Base-by-base conservation (phyloP, 2,113 vertebrate species). In the Rutilus rutilus region DNA sequence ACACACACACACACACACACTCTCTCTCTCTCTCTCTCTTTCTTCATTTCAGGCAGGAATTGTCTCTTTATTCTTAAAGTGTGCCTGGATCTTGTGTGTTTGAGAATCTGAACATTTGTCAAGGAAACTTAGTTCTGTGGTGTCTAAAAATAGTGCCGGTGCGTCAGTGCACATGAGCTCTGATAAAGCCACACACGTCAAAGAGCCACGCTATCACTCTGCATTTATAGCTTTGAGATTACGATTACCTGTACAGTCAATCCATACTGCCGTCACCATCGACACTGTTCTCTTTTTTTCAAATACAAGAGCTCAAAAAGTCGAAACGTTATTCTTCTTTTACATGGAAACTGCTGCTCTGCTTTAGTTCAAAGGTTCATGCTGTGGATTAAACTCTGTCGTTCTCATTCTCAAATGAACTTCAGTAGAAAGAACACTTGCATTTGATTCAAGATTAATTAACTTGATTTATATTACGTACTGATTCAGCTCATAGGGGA, bases 91-190 rank as follows among this genome's bases (percentile, higher is more conserved):
- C 11, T 71, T 47, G 6, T 78, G 75, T 64, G 54, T 42, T 75
- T n/a, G 60, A 54, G 65, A 87, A 69, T 65, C 71, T 83, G 74
- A 83, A 83, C 60, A 85, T 89, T 87, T 86, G 79, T 91, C 84
- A 88, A 89, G 82, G 75, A 86, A 90, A 30, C 75, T 80, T 83
- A 67, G 59, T 79, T 85, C 74, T 82, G 30, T 69, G 86, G 25
- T 59, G 39, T 75, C 60, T 87, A 86, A 91, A 88, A 86, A 88
- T 89, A 87, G 82, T 62, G 6, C 11, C 7, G 19, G 45, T 73
- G 67, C 54, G 76, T 87, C 75, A 88, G 85, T 27, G 80, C 67
- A 87, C 59, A 30, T 59, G 27, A 59, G 50, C 85, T 27, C 42
- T 87, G 85, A 88, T 80, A 85, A 73, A 86, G 76, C 84, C 52